Base-by-base conservation (phyloP, 2,113 vertebrate genomes). In the Mastomys coucha region DNA sequence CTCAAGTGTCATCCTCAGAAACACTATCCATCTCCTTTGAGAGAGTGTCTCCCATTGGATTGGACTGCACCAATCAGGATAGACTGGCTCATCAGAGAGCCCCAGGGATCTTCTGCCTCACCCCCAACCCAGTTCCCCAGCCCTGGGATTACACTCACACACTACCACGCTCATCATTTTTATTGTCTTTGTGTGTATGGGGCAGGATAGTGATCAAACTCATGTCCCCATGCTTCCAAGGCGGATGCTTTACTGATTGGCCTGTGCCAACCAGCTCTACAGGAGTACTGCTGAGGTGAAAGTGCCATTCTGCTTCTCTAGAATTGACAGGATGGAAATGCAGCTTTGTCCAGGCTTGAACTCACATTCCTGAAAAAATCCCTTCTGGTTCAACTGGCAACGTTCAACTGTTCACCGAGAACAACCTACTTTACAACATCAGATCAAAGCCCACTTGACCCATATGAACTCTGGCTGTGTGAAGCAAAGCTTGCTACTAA, bases 401-500 rank as follows among this genome's bases (percentile, higher is more conserved):
- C n/a, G n/a, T n/a, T n/a, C n/a, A n/a, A n/a, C n/a, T n/a, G n/a
- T n/a, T n/a, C n/a, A n/a, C n/a, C n/a, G 28, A 93, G 51, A 89
- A 51, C 17, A 2, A 39, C 58, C 8, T 75, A 91, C 17, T 42
- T 28, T 86, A 63, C 36, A 42, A 36, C 7, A 75, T 85, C 19
- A 67, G 39, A 89, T 53, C 7, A 77, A 58, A 92, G 26, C 0
- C 53, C 85, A 91, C 49, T 78, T 9, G 70, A 77, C 22, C 2
- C 7, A 4, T 60, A 42, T 81, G 89, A 20, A 60, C 65, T 82
- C 60, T 86, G 77, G 26, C 80, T 80, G 1, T 76, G 22, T 73
- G 81, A 77, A 92, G n/a, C n/a, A 94, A 91, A 95, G 42, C 10
- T 75, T 92, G 60, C 60, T 77, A 49, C 45, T 86, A 10, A 94